phyloP scores from a whole-genome alignment of 1,140 invertebrate genomes.

The Calephelis nemesis region DNA sequence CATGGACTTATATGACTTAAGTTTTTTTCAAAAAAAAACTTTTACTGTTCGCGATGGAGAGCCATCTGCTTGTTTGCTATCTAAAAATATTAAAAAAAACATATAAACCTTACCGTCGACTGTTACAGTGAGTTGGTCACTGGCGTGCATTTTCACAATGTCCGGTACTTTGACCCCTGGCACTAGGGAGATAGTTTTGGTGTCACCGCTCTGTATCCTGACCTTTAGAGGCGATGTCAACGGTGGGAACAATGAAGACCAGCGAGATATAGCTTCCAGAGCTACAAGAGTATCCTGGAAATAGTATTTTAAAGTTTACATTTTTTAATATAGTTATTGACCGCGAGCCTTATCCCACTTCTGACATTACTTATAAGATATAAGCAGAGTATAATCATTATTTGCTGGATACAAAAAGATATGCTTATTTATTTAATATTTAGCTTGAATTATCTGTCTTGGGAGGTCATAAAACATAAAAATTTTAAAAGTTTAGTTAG shows the following conservation, averaged over 20 bases:
- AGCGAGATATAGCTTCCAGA: conserved; percentile 80
- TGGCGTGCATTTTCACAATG: conserved; percentile 40
- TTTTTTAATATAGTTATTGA: neutral
- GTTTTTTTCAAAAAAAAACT: too few relatives aligned
- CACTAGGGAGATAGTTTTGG: conserved; percentile 34
- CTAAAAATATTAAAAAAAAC: neutral
- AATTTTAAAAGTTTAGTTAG: too few relatives aligned
- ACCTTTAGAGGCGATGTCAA: conserved; percentile 44
- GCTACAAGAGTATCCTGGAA: conserved; percentile 83
- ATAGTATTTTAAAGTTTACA: conserved; percentile 1
- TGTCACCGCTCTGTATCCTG: conserved; percentile 32
- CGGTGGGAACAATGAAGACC: conserved; percentile 40
- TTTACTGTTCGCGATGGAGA: too few relatives aligned
- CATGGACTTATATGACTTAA: too few relatives aligned
- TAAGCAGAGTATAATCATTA: too few relatives aligned
- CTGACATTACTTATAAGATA: too few relatives aligned
- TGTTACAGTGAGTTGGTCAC: conserved; percentile 51
- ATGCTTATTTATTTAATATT: too few relatives aligned
- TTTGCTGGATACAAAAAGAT: too few relatives aligned
- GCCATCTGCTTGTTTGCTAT: too few relatives aligned
- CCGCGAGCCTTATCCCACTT: too few relatives aligned
- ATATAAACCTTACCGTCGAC: conserved; percentile 43
- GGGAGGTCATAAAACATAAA: too few relatives aligned
- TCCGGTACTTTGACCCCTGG: conserved; percentile 46
- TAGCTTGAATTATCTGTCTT: too few relatives aligned